A percentile compares a stretch with the other conserved stretches of the same genome.
Conservation (phyloP, 2,113 vertebrate genomes). For the Neogale vison region DNA sequence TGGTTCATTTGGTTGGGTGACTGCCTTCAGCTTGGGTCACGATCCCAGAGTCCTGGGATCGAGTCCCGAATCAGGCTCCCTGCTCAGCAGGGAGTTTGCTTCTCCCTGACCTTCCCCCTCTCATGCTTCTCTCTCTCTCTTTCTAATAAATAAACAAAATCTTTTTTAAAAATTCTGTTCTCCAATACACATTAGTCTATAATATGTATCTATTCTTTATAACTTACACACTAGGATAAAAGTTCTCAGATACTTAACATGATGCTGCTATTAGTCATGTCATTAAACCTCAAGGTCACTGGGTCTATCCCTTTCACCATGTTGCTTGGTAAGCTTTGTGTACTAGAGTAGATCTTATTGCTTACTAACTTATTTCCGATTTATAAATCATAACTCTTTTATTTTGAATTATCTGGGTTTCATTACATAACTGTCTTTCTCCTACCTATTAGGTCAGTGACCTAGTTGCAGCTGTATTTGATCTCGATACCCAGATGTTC, state of each 20-base stretch:
- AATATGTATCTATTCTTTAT: neutral
- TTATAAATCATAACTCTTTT: neutral
- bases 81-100: too few relatives aligned
- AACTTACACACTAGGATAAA: neutral
- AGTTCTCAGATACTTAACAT: neutral
- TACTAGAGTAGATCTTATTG: neutral
- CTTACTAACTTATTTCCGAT: neutral
- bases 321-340: neutral
- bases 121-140: too few relatives aligned
- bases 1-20: too few relatives aligned
- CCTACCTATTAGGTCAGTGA: constrained; percentile 86
- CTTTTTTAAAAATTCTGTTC: too few relatives aligned
- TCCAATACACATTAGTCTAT: neutral
- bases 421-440: neutral
- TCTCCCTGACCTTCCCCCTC: too few relatives aligned
- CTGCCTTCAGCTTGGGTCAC: too few relatives aligned
- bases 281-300: neutral
- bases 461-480: constrained; percentile 89
- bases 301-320: neutral
- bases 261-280: neutral
- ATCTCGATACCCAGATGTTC: constrained; percentile 91
- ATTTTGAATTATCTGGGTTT: neutral
- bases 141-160: too few relatives aligned
- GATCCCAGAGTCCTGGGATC: too few relatives aligned
- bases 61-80: too few relatives aligned